Base-by-base conservation (phyloP, 2,888 invertebrate species). In the Phaonia tiefii region DNA sequence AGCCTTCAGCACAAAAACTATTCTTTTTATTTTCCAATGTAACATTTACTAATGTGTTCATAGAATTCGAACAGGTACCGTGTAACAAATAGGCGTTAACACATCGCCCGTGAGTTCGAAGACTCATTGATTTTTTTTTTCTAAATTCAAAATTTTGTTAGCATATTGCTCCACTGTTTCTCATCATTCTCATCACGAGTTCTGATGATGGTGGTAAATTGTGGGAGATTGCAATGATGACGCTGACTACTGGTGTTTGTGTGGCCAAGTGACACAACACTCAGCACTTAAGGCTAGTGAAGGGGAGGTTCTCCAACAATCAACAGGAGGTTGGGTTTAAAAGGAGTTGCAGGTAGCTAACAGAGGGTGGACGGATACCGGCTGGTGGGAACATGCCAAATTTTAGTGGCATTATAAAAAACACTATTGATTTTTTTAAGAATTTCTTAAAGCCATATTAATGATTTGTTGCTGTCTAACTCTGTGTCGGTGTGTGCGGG, bases 241-340 rank as follows among this genome's bases (percentile, higher is more conserved):
- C 39, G 60, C 15, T 39, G 60, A 26, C 63, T 42, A 22, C 63
- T 63, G 63, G 22, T 63, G 63, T 63, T 63, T 63, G 63, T 42
- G 22, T 63, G 63, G 63, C 63, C 39, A 63, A 63, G 42, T 63
- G 63, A 63, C 63, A 63, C 39, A 63, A 63, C 63, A 63, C 39
- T 39, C 63, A 39, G 31, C 31, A 8, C n/a, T 63, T 39, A 22
- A 22, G 11, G 31, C 31, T 31, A 17, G 54, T 10, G 25, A 22
- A 15, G 49, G 49, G 25, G 25, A 22, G 8, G 31, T 8, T 31
- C 31, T 5, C 31, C 31, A 31, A 3, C 31, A n/a, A n/a, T 8
- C 31, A 5, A 31, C 31, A 8, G 31, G 8, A 31, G n/a, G n/a
- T n/a, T n/a, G n/a, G 8, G 3, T 8, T 31, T 3, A 31, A 31